A percentile compares a stretch with the other conserved stretches of the same genome.
Conservation (phyloP, 2,888 invertebrate genomes). For the Ochlodes sylvanus region DNA sequence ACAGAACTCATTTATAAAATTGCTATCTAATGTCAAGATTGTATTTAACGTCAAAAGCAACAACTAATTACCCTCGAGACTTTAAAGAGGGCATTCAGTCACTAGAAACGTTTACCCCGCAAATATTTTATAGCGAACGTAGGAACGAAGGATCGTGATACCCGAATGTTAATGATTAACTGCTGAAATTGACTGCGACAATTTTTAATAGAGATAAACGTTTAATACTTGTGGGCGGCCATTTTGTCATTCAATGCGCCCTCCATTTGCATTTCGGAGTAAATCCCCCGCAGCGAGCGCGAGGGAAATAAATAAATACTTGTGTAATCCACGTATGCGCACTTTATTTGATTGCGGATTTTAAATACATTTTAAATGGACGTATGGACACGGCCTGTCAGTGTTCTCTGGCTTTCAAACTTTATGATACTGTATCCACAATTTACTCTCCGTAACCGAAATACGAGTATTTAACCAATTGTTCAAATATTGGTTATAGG, state of each 20-base stretch:
- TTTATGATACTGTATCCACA: slow-evolving; percentile 20
- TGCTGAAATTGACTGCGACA: slow-evolving; percentile 15
- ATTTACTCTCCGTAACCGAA: not conserved
- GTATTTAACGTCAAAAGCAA: slow-evolving; percentile 28
- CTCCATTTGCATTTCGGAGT: slow-evolving; percentile 28
- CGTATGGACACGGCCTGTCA: slow-evolving; percentile 4
- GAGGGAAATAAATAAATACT: slow-evolving; percentile 28
- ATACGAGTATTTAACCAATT: not conserved
- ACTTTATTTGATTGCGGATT: slow-evolving; percentile 9
- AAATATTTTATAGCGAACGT: slow-evolving; percentile 23
- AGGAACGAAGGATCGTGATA: not conserved
- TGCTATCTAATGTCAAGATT: slow-evolving; percentile 8
- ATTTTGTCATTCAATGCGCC: slow-evolving; percentile 27
- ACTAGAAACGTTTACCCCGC: slow-evolving; percentile 29
- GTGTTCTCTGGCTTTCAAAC: slow-evolving; percentile 8
- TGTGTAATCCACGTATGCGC: slow-evolving; percentile 20
- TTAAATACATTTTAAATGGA: slow-evolving; percentile 15
- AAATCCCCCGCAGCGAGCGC: slow-evolving; percentile 23
- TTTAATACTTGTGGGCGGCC: slow-evolving; percentile 16
- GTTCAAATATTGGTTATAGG: not conserved
- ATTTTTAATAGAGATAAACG: slow-evolving; percentile 23
- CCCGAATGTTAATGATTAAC: slow-evolving; percentile 11
- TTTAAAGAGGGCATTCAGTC: slow-evolving; percentile 29
- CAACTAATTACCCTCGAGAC: slow-evolving; percentile 14
- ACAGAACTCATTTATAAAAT: slow-evolving; percentile 24